A percentile compares a stretch with the other conserved stretches of the same genome.
phyloP scores from a whole-genome alignment of 37 sponge, comb jelly and placozoan genomes.

The Chondrilla cf. caribensis region DNA sequence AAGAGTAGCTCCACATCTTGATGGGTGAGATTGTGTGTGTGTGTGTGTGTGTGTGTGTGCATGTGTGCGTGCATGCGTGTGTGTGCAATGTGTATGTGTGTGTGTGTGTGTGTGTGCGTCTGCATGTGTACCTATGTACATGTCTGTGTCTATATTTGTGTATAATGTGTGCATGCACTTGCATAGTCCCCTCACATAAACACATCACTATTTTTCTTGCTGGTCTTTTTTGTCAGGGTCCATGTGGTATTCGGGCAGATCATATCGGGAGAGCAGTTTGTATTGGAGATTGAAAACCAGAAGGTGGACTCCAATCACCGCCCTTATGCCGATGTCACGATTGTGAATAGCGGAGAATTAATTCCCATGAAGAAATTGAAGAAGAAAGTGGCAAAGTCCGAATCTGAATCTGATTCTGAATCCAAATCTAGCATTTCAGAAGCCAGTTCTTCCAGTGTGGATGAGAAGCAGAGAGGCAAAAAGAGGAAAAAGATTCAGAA shows the following conservation, averaged over 20 bases:
- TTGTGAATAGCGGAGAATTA: conserved; percentile 80
- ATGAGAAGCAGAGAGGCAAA: conserved; percentile 29
- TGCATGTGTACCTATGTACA: conserved; percentile 42
- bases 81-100: not conserved
- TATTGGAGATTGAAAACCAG: conserved; percentile 82
- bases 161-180: too few species aligned
- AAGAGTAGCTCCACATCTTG: conserved; percentile 79
- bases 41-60: not conserved
- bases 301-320: conserved; percentile 78
- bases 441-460: not conserved
- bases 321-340: conserved; percentile 88
- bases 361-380: conserved; percentile 48
- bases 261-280: conserved; percentile 73
- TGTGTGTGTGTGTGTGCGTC: not conserved
- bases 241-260: conserved; percentile 97
- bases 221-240: conserved; percentile 51
- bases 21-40: conserved; percentile 66
- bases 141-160: not conserved
- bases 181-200: too few species aligned
- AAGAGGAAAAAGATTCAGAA: conserved; percentile 29
- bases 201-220: not conserved
- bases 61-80: not conserved
- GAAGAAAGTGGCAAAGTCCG: conserved; percentile 23
- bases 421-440: conserved; percentile 15
- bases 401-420: conserved; percentile 33